Evolutionary conservation across 2,888 invertebrate genomes (phyloP).

Genomic region (Disparrhopalites patrizii): DNA sequence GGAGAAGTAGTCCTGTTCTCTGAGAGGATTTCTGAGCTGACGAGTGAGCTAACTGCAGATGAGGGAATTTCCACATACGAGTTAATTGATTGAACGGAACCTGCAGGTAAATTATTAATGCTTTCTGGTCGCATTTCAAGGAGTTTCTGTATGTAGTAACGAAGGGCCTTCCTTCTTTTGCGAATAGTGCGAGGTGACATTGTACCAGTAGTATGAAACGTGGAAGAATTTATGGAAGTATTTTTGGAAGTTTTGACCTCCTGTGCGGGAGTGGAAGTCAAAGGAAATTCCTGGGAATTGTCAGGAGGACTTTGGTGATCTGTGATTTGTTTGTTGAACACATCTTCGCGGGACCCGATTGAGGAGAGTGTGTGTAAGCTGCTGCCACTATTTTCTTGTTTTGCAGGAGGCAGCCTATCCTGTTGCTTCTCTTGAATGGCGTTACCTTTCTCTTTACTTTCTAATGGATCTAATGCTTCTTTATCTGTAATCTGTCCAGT

Average conservation of each 20-base stretch:
- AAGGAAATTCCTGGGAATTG: neutral
- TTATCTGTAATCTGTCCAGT: too few relatives aligned
- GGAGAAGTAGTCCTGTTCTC: neutral
- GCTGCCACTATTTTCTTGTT: neutral
- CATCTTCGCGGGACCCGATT: neutral
- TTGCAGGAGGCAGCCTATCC: neutral
- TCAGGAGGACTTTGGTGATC: constrained; percentile 8
- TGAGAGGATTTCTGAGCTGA: neutral
- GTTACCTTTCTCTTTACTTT: too few relatives aligned
- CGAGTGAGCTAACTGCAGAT: constrained; percentile 8
- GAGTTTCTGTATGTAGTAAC: constrained; percentile 15
- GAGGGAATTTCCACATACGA: constrained; percentile 27
- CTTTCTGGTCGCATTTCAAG: constrained; percentile 26
- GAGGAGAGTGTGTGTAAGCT: constrained; percentile 4
- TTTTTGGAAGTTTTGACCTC: neutral
- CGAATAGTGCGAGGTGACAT: constrained; percentile 12
- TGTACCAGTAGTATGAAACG: neutral
- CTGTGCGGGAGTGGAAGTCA: constrained; percentile 8
- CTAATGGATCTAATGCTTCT: too few relatives aligned
- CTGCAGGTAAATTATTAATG: neutral
- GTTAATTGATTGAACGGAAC: neutral
- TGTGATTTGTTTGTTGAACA: neutral
- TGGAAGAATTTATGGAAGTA: neutral
- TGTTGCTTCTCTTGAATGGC: neutral
- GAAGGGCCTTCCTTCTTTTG: constrained; percentile 14